Conservation (phyloP, 2,888 invertebrate genomes). For the Mesoligia furuncula region DNA sequence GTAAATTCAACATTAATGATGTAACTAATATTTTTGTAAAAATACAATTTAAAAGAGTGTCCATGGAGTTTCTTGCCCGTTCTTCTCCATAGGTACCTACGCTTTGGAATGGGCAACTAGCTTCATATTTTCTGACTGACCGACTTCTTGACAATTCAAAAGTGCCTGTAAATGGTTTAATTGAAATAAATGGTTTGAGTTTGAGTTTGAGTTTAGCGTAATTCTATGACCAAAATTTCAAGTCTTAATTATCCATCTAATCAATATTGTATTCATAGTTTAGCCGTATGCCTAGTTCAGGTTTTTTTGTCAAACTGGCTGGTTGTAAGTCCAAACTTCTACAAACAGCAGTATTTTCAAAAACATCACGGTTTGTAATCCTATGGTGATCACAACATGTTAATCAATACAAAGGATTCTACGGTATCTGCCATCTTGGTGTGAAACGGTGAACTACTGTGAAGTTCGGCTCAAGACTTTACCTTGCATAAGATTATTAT, state of each 20-base stretch:
- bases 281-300: neutral
- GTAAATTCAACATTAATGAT: no score
- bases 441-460: neutral
- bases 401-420: neutral
- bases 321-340: neutral
- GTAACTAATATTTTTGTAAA: no score
- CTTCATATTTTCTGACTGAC: no score
- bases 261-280: neutral
- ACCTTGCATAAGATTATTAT: neutral
- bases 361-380: neutral
- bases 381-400: neutral
- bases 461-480: neutral
- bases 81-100: no score
- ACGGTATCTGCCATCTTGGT: neutral
- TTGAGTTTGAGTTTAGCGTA: no score
- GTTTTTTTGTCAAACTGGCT: neutral
- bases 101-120: no score
- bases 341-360: neutral
- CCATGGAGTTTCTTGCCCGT: no score
- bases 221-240: neutral
- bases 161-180: no score
- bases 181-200: no score
- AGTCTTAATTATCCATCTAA: neutral
- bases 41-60: no score
- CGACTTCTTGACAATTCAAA: no score